Evolutionary conservation across 2,888 invertebrate species (phyloP).

Genomic region (Cylloceria caligata): DNA sequence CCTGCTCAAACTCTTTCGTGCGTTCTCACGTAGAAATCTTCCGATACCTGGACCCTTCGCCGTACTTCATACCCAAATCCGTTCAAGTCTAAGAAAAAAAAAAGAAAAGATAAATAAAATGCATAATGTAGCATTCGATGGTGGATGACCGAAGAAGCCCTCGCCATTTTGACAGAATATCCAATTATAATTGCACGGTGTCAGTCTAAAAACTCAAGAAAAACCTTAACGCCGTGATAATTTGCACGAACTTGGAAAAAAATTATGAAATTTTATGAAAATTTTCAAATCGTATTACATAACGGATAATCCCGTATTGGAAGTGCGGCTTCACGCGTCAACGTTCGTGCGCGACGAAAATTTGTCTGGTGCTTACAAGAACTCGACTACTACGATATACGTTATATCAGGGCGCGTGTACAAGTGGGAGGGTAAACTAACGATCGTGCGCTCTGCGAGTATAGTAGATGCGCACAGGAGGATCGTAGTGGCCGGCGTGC

Average conservation of each 20-base stretch:
- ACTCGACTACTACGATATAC: constrained; percentile 8
- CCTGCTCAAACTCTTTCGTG: constrained; percentile 18
- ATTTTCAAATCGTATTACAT: too few species aligned
- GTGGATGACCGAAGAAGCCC: constrained; percentile 1
- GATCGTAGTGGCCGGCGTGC: constrained; percentile 44
- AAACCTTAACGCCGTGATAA: too few species aligned
- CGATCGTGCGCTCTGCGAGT: constrained; percentile 51
- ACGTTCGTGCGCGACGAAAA: constrained; percentile 49
- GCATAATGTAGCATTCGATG: constrained; percentile 1
- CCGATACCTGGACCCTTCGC: constrained; percentile 12
- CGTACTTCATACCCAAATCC: neutral
- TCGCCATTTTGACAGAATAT: neutral
- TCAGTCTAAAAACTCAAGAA: neutral
- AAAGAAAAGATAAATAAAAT: constrained; percentile 19
- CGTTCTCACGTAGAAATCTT: constrained; percentile 21
- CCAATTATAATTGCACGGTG: neutral
- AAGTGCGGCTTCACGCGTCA: constrained; percentile 13
- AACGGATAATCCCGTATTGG: too few species aligned
- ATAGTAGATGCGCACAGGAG: constrained; percentile 21
- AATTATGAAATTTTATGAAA: too few species aligned
- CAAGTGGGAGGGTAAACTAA: constrained; percentile 60
- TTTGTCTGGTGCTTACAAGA: constrained; percentile 57
- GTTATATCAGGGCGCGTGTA: constrained; percentile 40
- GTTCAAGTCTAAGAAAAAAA: neutral
- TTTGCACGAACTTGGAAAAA: too few species aligned